These are phyloP conservation scores for Linyphia triangularis DNA, from an alignment of 2,888 invertebrate species.

Conservation along the genomic window DNA sequence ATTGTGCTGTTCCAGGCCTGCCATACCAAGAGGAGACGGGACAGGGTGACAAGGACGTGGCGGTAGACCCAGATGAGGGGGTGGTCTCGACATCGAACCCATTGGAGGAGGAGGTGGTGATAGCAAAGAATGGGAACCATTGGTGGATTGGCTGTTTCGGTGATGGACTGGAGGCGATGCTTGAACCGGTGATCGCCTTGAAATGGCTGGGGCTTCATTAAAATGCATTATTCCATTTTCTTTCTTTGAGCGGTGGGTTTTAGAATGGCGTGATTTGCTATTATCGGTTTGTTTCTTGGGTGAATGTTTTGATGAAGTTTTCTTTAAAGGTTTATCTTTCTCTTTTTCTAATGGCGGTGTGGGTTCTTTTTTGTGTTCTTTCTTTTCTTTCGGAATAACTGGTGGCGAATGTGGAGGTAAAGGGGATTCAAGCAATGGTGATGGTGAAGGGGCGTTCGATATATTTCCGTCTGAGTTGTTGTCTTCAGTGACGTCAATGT, in stretches of 20 bases:
- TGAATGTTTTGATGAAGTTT: slow-evolving; percentile 39
- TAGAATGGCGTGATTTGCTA: slow-evolving; percentile 24
- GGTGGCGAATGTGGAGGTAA: slow-evolving; percentile 15
- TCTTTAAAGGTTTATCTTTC: slow-evolving; percentile 49
- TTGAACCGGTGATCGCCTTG: slow-evolving; percentile 55
- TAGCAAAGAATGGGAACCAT: slow-evolving; percentile 66
- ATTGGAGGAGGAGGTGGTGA: slow-evolving; percentile 72
- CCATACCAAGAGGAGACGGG: slow-evolving; percentile 65
- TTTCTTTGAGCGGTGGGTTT: slow-evolving; percentile 59
- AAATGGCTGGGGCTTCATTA: slow-evolving; percentile 10
- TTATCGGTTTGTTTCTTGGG: slow-evolving; percentile 37
- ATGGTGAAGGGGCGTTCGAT: slow-evolving; percentile 27
- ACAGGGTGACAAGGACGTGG: slow-evolving; percentile 67
- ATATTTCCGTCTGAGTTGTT: slow-evolving; percentile 66
- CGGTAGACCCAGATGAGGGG: slow-evolving; percentile 28
- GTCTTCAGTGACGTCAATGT: slow-evolving; percentile 49
- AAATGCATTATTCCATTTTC: background rate
- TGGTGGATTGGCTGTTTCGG: slow-evolving; percentile 30
- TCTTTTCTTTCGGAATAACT: slow-evolving; percentile 21
- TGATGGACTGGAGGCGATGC: slow-evolving; percentile 55
- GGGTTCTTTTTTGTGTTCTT: slow-evolving; percentile 38
- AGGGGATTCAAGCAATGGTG: slow-evolving; percentile 37
- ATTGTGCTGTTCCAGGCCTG: slow-evolving; percentile 26
- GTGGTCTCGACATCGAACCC: slow-evolving; percentile 65
- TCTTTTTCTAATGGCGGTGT: slow-evolving; percentile 18